A percentile compares a stretch with the other conserved stretches of the same genome.
Conservation (phyloP, 2,797 vertebrate species). For the Epinephelus malabaricus region DNA sequence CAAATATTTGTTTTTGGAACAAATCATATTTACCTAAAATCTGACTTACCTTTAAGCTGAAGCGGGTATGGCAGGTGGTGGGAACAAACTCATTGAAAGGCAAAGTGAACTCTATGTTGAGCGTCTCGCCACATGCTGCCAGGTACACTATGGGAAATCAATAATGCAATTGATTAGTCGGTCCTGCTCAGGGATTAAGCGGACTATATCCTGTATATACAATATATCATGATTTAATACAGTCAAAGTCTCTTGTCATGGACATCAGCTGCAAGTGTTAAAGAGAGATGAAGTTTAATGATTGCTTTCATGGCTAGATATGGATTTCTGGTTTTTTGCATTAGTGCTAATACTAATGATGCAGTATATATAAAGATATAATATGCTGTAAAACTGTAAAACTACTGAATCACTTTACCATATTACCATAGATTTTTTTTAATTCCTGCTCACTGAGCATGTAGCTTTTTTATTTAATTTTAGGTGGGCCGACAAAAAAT, state of each 20-base stretch:
- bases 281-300: conserved; percentile 15
- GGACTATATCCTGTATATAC: conserved; percentile 9
- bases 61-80: conserved; percentile 92
- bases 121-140: conserved; percentile 97
- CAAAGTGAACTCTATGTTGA: conserved; percentile 96
- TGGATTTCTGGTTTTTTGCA: not conserved
- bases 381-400: not conserved
- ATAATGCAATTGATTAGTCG: conserved; percentile 63
- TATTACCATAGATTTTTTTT: not conserved
- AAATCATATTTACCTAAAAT: not conserved
- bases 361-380: not conserved
- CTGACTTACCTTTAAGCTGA: conserved; percentile 92
- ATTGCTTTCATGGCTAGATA: not conserved
- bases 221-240: conserved; percentile 47
- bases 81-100: conserved; percentile 98
- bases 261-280: conserved; percentile 19
- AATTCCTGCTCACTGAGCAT: not conserved
- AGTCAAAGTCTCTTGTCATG: conserved; percentile 33
- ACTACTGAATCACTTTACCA: not conserved
- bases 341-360: not conserved
- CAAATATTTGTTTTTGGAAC: not conserved
- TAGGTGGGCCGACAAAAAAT: not conserved
- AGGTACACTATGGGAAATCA: conserved; percentile 91
- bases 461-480: not conserved
- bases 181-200: conserved; percentile 22